A percentile compares a stretch with the other conserved stretches of the same genome.
Conservation (phyloP, 1,140 invertebrate genomes). For the Drosophila oshimai region DNA sequence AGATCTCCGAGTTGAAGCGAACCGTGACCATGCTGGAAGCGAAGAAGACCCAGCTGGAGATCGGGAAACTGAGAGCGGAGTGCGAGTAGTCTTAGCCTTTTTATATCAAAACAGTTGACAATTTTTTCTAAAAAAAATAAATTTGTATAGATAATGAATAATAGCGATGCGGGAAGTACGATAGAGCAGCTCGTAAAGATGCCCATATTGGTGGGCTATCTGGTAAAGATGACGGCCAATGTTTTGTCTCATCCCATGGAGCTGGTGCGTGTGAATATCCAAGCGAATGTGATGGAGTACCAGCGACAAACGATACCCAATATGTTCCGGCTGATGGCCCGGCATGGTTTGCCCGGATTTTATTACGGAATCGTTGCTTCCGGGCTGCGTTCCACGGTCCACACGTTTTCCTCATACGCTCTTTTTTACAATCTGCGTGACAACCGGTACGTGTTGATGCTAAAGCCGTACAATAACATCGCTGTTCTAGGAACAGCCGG, state of each 20-base stretch:
- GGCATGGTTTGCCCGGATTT: constrained; percentile 2
- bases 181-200: constrained; percentile 6
- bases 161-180: neutral
- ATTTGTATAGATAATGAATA: constrained; percentile 11
- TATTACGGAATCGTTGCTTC: constrained; percentile 9
- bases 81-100: constrained; percentile 35
- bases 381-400: neutral
- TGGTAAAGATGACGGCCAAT: constrained; percentile 8
- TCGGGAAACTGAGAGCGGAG: constrained; percentile 31
- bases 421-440: constrained; percentile 1
- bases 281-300: constrained; percentile 16
- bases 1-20: constrained; percentile 36
- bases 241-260: constrained; percentile 32
- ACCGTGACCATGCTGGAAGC: constrained; percentile 43
- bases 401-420: neutral
- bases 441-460: neutral
- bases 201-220: neutral
- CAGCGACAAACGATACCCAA: neutral
- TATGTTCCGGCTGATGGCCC: constrained; percentile 4
- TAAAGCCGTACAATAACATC: neutral
- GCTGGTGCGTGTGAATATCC: constrained; percentile 28
- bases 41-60: constrained; percentile 43
- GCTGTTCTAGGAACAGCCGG: neutral
- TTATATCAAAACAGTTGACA: neutral
- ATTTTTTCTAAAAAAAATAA: constrained; percentile 3